phyloP scores from a whole-genome alignment of 2,888 invertebrate genomes.

The Bibio marci region DNA sequence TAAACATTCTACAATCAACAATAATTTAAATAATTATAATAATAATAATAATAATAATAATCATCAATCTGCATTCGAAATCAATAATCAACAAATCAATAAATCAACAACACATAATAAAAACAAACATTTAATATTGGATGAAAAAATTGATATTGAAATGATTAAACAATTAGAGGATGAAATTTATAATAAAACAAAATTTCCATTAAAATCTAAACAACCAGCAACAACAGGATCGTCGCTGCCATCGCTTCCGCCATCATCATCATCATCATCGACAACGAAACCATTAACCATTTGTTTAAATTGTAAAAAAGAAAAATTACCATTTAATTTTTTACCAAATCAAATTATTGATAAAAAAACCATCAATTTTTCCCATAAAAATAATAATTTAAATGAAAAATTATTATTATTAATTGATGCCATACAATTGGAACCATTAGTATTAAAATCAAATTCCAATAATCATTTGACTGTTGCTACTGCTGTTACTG shows the following conservation, averaged over 20 bases:
- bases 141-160: constrained; percentile 8
- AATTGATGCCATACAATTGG: constrained; percentile 1
- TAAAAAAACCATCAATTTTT: neutral
- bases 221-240: no score
- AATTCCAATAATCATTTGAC: no score
- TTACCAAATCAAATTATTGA: constrained; percentile 1
- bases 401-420: neutral
- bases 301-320: neutral
- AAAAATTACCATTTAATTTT: neutral
- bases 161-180: constrained; percentile 10
- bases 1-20: neutral
- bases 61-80: no score
- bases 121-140: neutral
- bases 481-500: no score
- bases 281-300: no score
- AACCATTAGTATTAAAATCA: constrained; percentile 4
- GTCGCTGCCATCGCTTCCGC: no score
- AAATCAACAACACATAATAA: neutral
- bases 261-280: no score
- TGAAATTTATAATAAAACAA: constrained; percentile 11
- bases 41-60: no score
- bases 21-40: no score
- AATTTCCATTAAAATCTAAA: no score
- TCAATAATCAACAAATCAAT: no score
- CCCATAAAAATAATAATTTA: neutral